Evolutionary conservation across 1,140 invertebrate species (phyloP).

Genomic region (Bursaphelenchus mucronatus): DNA sequence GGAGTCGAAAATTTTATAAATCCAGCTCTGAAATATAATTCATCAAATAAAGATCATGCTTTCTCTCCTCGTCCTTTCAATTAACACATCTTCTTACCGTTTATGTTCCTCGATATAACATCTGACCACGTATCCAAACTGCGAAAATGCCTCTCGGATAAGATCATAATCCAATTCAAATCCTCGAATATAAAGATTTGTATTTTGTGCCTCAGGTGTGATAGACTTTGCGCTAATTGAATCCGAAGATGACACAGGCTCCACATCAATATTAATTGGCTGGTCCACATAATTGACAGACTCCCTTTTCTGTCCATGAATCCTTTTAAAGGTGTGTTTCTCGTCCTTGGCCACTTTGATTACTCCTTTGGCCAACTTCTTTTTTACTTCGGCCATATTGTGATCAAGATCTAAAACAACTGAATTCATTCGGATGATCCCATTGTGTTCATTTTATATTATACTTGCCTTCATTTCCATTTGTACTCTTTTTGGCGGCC

Average conservation of each 20-base stretch:
- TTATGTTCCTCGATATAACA: not conserved
- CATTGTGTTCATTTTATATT: not conserved
- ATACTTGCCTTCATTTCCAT: conserved; percentile 6
- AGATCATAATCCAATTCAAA: not conserved
- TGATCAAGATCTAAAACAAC: conserved; percentile 28
- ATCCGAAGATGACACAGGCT: not conserved
- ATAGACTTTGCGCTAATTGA: not conserved
- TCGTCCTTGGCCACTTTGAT: conserved; percentile 32
- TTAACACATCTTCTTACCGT: not conserved
- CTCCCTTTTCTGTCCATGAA: not conserved
- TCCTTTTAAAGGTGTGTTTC: conserved; percentile 34
- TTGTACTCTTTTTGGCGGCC: not conserved
- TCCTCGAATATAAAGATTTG: conserved; percentile 6
- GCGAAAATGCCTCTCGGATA: not conserved
- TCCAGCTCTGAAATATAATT: not conserved
- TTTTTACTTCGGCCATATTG: conserved; percentile 26
- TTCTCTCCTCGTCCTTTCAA: no score
- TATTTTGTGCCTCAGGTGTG: not conserved
- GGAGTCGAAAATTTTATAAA: not conserved
- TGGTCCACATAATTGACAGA: not conserved
- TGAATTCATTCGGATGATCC: not conserved
- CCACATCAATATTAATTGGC: conserved; percentile 1
- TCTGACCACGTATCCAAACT: not conserved
- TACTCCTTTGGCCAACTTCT: conserved; percentile 23
- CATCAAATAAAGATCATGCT: no score